Conservation (phyloP, 2,888 invertebrate species). For the Phyto melanocephala region DNA sequence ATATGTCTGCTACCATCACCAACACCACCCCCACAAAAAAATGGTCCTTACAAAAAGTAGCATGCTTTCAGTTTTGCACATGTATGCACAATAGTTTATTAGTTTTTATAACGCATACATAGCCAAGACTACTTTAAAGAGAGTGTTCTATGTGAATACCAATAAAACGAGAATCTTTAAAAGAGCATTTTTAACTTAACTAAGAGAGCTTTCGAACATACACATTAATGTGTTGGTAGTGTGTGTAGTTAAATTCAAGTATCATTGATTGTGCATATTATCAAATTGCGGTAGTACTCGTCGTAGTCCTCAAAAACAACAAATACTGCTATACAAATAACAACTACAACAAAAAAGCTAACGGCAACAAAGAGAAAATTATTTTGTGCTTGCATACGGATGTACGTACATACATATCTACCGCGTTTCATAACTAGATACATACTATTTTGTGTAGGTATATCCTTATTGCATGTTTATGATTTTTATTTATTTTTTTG, state of each 20-base stretch:
- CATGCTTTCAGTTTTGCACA: slow-evolving; percentile 40
- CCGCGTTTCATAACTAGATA: slow-evolving; percentile 33
- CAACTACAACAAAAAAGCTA: neutral
- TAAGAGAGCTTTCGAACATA: slow-evolving; percentile 21
- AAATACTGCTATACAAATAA: neutral
- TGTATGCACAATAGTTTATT: slow-evolving; percentile 46
- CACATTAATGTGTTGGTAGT: neutral
- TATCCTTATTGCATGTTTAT: slow-evolving; percentile 5
- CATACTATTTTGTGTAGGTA: slow-evolving; percentile 59
- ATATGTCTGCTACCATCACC: neutral
- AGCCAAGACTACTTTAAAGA: neutral
- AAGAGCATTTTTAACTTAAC: neutral
- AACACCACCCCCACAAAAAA: neutral
- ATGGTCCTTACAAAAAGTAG: slow-evolving; percentile 20
- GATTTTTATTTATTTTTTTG: neutral
- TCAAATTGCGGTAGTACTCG: slow-evolving; percentile 53
- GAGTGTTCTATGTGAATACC: neutral
- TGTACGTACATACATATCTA: neutral
- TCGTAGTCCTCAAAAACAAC: slow-evolving; percentile 10
- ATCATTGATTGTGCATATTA: slow-evolving; percentile 30
- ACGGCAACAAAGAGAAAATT: slow-evolving; percentile 11
- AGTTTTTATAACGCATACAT: slow-evolving; percentile 3
- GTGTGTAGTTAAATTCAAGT: slow-evolving; percentile 31
- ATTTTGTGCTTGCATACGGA: neutral
- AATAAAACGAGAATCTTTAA: neutral